A percentile compares a stretch with the other conserved stretches of the same genome.
phyloP scores from a whole-genome alignment of 2,113 vertebrate species.

The Clarias gariepinus region DNA sequence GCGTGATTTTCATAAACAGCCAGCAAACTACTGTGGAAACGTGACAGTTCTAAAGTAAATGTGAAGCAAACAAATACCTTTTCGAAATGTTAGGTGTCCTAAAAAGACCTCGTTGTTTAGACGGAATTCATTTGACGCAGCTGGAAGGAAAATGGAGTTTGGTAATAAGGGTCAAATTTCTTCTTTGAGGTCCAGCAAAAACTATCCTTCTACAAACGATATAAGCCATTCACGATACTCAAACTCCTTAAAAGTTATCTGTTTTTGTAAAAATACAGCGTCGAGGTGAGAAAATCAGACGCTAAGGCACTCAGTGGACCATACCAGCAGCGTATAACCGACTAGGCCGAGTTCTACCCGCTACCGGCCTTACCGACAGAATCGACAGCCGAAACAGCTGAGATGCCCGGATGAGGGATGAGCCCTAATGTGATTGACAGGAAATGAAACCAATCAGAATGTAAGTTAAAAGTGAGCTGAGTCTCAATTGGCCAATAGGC shows the following conservation, averaged over 20 bases:
- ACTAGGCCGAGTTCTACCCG: not conserved
- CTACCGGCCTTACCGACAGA: not conserved
- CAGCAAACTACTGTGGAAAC: not conserved
- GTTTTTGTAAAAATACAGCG: not conserved
- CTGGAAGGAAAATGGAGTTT: slow-evolving; percentile 19
- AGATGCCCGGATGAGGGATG: not conserved
- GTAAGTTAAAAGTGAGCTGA: not conserved
- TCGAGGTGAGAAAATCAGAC: not conserved
- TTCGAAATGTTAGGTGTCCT: not conserved
- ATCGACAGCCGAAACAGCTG: not conserved
- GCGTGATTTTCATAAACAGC: not conserved
- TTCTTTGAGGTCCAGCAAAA: slow-evolving; percentile 36
- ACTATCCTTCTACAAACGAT: slow-evolving; percentile 18
- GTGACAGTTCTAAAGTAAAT: too few relatives aligned
- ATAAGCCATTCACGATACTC: slow-evolving; percentile 67
- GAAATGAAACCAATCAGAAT: not conserved
- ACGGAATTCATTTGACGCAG: slow-evolving; percentile 24
- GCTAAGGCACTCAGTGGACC: too few relatives aligned
- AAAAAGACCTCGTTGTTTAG: not conserved
- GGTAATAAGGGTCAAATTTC: slow-evolving; percentile 45
- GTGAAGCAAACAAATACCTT: not conserved
- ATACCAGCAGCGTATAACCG: too few relatives aligned
- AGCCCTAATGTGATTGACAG: not conserved
- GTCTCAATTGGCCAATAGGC: not conserved
- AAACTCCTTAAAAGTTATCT: not conserved